These are phyloP conservation scores for Passerina amoena DNA, from an alignment of 2,113 vertebrate species.

Conservation along the genomic window DNA sequence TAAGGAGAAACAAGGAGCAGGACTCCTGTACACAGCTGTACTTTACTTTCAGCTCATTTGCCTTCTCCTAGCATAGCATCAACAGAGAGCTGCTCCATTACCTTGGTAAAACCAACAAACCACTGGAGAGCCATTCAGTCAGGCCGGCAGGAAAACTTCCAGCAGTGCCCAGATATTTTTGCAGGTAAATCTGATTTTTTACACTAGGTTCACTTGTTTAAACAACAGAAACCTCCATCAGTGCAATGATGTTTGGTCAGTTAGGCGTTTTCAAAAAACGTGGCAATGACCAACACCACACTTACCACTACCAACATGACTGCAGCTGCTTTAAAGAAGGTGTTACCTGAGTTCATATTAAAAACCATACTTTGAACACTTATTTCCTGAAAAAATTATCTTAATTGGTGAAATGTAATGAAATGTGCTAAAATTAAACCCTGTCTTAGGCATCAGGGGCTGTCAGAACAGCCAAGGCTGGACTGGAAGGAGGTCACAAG, in stretches of 20 bases:
- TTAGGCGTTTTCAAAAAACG: background rate
- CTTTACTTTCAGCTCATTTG: background rate
- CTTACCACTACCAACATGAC: background rate
- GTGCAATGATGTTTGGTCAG: background rate
- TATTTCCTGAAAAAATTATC: background rate
- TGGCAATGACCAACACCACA: background rate
- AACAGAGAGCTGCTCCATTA: background rate
- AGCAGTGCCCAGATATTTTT: background rate
- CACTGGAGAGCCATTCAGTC: background rate
- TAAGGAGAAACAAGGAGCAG: background rate
- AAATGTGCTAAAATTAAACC: background rate
- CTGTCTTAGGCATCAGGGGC: background rate
- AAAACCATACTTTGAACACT: background rate
- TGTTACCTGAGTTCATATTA: rapidly evolving
- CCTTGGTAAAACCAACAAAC: background rate
- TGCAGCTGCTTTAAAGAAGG: background rate
- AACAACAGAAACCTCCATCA: background rate
- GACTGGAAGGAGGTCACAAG: background rate
- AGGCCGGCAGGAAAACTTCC: background rate
- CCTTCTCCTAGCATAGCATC: background rate
- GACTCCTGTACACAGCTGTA: background rate
- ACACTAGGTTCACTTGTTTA: background rate
- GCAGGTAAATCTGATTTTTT: background rate
- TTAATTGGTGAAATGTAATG: background rate
- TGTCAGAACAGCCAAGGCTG: background rate